Base-by-base conservation (phyloP, 53 echinoderm and acorn worm species). In the Zoroaster sp. region DNA sequence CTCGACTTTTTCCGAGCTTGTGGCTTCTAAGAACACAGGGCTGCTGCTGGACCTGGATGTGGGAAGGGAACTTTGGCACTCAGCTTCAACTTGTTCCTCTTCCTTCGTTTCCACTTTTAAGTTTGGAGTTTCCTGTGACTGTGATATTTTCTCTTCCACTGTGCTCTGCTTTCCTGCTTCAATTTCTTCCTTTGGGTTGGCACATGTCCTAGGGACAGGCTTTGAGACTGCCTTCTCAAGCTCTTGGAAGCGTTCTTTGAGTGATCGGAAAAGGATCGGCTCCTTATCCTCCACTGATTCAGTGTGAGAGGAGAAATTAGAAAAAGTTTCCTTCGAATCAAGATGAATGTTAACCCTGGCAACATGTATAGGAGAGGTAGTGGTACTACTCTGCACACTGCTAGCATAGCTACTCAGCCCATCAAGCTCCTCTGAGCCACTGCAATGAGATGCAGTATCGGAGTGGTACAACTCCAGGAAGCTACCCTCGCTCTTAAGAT, bases 171-270 rank as follows among this genome's bases (percentile, higher is more conserved):
- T 69, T 39, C 70, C 28, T 40, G 78, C 72, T 30, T 87, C 75
- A 45, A 93, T 93, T 46, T 94, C 94, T 59, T 88, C 87, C 35
- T 89, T 88, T 2, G 94, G 92, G 87, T 96, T 89, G 23, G 59
- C 59, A 36, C 90, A 92, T 52, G 88, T 88, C 51, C 65, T 82
- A 45, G 93, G 96, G 70, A 96, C 91, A 20, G 96, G 96, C 49
- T 94, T 96, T 12, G 91, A 89, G 36, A 91, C 91, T n/a, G 96
- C 94, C 69, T 91, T 91, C 40, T 96, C 91, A 38, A 96, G 83
- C 73, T 94, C 96, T 69, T 91, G 88, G 49, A 93, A 93, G 65
- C 96, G 86, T 25, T 96, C 93, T 40, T 92, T 87, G 41, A 96
- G 80, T 0, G 96, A 93, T 43, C 94, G 93, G 67, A 96, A 94